Evolutionary conservation across 2,888 invertebrate species (phyloP).

Genomic region (Thelaira solivaga): DNA sequence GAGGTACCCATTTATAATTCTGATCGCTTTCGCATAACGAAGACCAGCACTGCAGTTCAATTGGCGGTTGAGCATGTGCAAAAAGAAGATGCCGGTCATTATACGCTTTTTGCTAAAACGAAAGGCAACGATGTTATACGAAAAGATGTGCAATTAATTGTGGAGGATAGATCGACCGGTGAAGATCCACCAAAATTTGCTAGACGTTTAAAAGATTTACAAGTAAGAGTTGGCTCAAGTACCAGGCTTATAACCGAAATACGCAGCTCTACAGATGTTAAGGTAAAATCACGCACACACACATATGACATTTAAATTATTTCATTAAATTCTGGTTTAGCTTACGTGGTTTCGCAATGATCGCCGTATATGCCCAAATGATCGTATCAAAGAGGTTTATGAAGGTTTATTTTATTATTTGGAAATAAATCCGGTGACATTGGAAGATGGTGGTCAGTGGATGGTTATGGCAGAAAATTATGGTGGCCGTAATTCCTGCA

Average conservation of each 20-base stretch:
- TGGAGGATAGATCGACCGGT: slow-evolving; percentile 80
- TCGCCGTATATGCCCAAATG: slow-evolving; percentile 84
- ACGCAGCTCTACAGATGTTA: slow-evolving; percentile 86
- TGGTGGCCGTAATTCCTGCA: slow-evolving; percentile 85
- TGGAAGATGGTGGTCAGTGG: slow-evolving; percentile 91
- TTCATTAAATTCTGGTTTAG: too few species aligned
- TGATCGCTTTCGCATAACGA: slow-evolving; percentile 81
- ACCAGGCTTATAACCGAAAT: slow-evolving; percentile 91
- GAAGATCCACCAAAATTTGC: slow-evolving; percentile 90
- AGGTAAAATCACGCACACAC: too few species aligned
- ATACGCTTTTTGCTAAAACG: slow-evolving; percentile 83
- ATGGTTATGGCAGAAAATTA: slow-evolving; percentile 88
- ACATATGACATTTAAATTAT: too few species aligned
- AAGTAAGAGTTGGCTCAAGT: slow-evolving; percentile 92
- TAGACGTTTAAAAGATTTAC: slow-evolving; percentile 89
- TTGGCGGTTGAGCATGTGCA: slow-evolving; percentile 86
- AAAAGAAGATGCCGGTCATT: slow-evolving; percentile 85
- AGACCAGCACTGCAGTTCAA: slow-evolving; percentile 81
- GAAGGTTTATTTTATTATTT: slow-evolving; percentile 92
- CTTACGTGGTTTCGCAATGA: slow-evolving; percentile 93
- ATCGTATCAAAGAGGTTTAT: slow-evolving; percentile 86
- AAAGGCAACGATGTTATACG: slow-evolving; percentile 79
- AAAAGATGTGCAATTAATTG: slow-evolving; percentile 79
- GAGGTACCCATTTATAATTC: slow-evolving; percentile 81
- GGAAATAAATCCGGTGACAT: slow-evolving; percentile 88